phyloP scores from a whole-genome alignment of 2,888 invertebrate genomes.

The Acronicta alni region DNA sequence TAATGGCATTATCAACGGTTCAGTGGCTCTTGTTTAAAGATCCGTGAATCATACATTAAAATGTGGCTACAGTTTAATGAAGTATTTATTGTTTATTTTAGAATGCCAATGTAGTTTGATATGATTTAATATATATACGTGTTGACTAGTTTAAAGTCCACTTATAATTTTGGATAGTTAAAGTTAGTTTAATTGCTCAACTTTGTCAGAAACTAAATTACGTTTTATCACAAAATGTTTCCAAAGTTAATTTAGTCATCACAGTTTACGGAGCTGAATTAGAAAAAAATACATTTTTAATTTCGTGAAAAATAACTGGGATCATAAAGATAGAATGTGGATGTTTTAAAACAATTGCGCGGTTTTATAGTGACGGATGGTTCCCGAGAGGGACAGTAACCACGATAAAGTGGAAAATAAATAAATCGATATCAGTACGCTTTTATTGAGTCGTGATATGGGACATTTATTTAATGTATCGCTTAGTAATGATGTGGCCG shows the following conservation, averaged over 20 bases:
- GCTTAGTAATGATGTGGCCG: slow-evolving; percentile 16
- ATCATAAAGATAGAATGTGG: slow-evolving; percentile 42
- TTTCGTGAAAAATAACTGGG: slow-evolving; percentile 47
- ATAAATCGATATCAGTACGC: slow-evolving; percentile 59
- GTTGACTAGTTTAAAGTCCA: slow-evolving; percentile 15
- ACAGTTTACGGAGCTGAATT: slow-evolving; percentile 10
- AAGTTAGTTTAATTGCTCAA: slow-evolving; percentile 18
- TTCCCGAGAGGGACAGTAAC: slow-evolving; percentile 59
- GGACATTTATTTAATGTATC: slow-evolving; percentile 53
- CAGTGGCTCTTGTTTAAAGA: slow-evolving; percentile 38
- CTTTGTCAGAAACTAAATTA: slow-evolving; percentile 19
- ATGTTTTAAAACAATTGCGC: slow-evolving; percentile 55
- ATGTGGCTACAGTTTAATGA: slow-evolving; percentile 25
- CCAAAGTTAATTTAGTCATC: slow-evolving; percentile 17
- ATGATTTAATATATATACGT: slow-evolving; percentile 4
- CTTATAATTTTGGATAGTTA: slow-evolving; percentile 17
- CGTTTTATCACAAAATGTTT: slow-evolving; percentile 20
- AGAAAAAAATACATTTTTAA: slow-evolving; percentile 24
- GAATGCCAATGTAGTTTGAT: not conserved
- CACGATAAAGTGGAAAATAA: slow-evolving; percentile 58
- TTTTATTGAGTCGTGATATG: slow-evolving; percentile 47
- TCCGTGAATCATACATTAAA: slow-evolving; percentile 38
- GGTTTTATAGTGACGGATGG: slow-evolving; percentile 65
- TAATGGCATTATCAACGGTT: slow-evolving; percentile 39
- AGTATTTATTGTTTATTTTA: slow-evolving; percentile 3